These are phyloP conservation scores for Bostrychus sinensis DNA, from an alignment of 2,113 vertebrate genomes.

Conservation along the genomic window DNA sequence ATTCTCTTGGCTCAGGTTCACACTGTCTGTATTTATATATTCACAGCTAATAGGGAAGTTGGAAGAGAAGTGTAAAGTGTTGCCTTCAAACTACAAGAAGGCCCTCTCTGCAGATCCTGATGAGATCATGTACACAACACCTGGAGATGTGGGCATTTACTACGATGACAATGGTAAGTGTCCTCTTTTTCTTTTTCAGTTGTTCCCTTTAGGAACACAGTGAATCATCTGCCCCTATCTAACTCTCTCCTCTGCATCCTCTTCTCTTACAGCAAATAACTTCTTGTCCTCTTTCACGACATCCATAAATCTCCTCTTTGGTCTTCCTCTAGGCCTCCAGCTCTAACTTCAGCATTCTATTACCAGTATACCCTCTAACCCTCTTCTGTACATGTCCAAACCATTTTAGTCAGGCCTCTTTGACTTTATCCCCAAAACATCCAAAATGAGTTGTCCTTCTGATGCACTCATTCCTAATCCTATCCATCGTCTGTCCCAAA, in stretches of 20 bases:
- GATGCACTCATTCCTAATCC: too few species aligned
- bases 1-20: not conserved
- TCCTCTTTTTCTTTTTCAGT: not conserved
- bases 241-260: not conserved
- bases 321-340: not conserved
- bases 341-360: not conserved
- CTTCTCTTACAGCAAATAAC: too few species aligned
- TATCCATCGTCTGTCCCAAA: too few species aligned
- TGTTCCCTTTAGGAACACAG: too few species aligned
- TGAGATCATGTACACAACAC: slow-evolving; percentile 86
- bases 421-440: too few species aligned
- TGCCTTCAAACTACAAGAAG: slow-evolving; percentile 82
- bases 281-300: not conserved
- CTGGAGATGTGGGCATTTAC: slow-evolving; percentile 89
- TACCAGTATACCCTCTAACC: not conserved
- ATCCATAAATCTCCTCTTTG: not conserved
- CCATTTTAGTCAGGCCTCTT: too few species aligned
- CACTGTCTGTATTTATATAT: not conserved
- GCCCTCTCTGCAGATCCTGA: slow-evolving; percentile 88
- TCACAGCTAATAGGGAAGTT: slow-evolving; percentile 85
- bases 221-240: not conserved
- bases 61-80: slow-evolving; percentile 83
- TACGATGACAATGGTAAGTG: slow-evolving; percentile 87
- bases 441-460: too few species aligned
- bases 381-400: not conserved